phyloP scores from a whole-genome alignment of 2,888 invertebrate genomes.

The Mythimna pallens region DNA sequence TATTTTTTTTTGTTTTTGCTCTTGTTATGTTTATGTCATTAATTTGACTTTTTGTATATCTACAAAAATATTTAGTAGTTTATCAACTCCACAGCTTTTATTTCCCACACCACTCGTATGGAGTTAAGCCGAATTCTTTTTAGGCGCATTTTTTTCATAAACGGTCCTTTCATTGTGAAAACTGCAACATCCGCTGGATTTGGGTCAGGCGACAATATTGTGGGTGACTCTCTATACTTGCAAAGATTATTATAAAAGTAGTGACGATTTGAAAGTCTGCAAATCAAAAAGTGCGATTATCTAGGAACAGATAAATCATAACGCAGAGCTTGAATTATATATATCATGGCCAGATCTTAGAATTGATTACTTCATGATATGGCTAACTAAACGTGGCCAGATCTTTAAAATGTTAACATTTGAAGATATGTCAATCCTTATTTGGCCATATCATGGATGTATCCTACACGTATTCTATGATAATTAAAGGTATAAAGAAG shows the following conservation, averaged over 20 bases:
- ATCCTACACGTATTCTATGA: too few relatives aligned
- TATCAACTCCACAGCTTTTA: conserved; percentile 65
- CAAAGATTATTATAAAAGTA: conserved; percentile 3
- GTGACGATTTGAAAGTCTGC: conserved; percentile 18
- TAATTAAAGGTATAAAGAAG: too few relatives aligned
- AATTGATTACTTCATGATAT: too few relatives aligned
- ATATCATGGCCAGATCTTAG: too few relatives aligned
- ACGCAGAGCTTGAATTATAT: too few relatives aligned
- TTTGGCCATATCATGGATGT: too few relatives aligned
- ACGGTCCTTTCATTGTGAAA: conserved; percentile 71
- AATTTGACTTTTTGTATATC: too few relatives aligned
- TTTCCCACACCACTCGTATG: conserved; percentile 67
- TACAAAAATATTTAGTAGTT: neutral
- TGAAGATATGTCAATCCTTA: too few relatives aligned
- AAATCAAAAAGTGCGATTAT: neutral
- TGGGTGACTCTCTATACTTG: conserved; percentile 57
- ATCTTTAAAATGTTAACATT: too few relatives aligned
- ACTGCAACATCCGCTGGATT: conserved; percentile 86
- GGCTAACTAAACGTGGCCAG: too few relatives aligned
- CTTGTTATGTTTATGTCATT: neutral
- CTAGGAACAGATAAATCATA: too few relatives aligned
- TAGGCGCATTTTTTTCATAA: conserved; percentile 73
- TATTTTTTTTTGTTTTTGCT: neutral
- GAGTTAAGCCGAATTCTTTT: conserved; percentile 85
- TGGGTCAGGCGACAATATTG: conserved; percentile 86